phyloP scores from a whole-genome alignment of 2,888 invertebrate genomes.

The Urechis unicinctus region DNA sequence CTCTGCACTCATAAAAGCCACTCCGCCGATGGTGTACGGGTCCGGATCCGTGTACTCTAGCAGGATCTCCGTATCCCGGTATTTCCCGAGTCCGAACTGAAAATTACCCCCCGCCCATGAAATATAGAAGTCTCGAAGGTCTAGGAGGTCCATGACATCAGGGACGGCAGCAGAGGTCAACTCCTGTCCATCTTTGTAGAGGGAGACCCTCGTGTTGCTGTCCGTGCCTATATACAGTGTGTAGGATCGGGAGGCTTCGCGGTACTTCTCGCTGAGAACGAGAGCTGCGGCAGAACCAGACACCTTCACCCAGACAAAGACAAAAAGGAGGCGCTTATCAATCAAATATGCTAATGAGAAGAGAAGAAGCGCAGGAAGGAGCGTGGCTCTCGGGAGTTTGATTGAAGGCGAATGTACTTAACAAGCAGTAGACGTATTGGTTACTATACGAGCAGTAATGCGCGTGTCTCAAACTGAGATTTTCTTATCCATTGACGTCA shows the following conservation, averaged over 20 bases:
- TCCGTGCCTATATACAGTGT: conserved; percentile 1
- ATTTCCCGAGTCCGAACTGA: conserved; percentile 3
- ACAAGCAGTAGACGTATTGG: too few relatives aligned
- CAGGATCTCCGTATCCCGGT: not conserved
- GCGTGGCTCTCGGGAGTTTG: too few relatives aligned
- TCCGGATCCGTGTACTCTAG: conserved; percentile 7
- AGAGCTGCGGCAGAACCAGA: conserved; percentile 4
- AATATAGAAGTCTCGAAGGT: conserved; percentile 7
- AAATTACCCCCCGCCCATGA: conserved; percentile 6
- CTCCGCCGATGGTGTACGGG: conserved; percentile 2
- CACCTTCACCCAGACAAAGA: conserved; percentile 7
- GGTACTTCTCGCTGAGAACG: not conserved
- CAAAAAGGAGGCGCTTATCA: too few relatives aligned
- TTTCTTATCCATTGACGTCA: too few relatives aligned
- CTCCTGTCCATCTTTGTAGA: not conserved
- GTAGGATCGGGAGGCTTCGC: conserved; percentile 5
- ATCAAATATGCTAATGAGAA: too few relatives aligned
- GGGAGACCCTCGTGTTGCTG: not conserved
- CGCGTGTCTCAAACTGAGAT: not conserved
- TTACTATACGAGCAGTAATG: conserved; percentile 4
- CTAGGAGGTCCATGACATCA: not conserved
- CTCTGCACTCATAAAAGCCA: conserved; percentile 3
- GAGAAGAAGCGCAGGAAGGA: too few relatives aligned
- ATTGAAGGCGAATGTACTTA: too few relatives aligned
- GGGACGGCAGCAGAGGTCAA: not conserved